Percentiles rank a stretch among this genome's conserved stretches.
These are phyloP conservation scores for Pempheris klunzingeri DNA, from an alignment of 2,797 vertebrate genomes.

Conservation along the genomic window DNA sequence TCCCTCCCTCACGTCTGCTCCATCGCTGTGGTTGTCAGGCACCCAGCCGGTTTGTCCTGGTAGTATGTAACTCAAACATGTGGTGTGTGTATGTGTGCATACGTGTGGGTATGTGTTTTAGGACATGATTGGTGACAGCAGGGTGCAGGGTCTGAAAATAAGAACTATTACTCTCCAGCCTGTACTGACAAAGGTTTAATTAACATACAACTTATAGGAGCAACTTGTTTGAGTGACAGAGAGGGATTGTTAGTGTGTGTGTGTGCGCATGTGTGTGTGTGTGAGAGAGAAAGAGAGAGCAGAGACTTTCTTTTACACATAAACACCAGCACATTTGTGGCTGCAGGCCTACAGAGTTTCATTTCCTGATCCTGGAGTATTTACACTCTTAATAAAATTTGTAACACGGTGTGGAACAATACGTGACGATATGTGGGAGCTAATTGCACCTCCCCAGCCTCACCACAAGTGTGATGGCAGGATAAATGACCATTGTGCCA, in stretches of 20 bases:
- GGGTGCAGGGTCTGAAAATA: conserved; percentile 85
- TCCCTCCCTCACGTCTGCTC: conserved; percentile 67
- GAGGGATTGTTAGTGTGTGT: conserved; percentile 23
- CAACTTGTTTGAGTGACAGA: conserved; percentile 49
- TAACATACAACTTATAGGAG: conserved; percentile 74
- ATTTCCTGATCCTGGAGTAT: conserved; percentile 46
- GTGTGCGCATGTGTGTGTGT: conserved; percentile 17
- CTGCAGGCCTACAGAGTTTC: conserved; percentile 45
- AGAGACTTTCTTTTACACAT: conserved; percentile 20
- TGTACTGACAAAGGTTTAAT: conserved; percentile 78
- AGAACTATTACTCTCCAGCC: conserved; percentile 81
- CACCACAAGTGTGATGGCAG: conserved; percentile 41
- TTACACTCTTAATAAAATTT: conserved; percentile 49
- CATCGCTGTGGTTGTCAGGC: conserved; percentile 87
- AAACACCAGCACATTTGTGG: conserved; percentile 20
- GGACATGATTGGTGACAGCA: conserved; percentile 80
- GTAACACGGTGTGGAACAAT: conserved; percentile 46
- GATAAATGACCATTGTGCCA: conserved; percentile 38
- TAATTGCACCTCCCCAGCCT: conserved; percentile 42
- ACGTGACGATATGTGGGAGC: conserved; percentile 48
- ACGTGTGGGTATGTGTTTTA: conserved; percentile 66
- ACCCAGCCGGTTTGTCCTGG: conserved; percentile 78
- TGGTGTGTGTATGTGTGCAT: conserved; percentile 54
- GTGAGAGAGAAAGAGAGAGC: background rate
- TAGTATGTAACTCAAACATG: conserved; percentile 72